Evolutionary conservation across 2,113 vertebrate species (phyloP), one percentile per base, ranked within the genome.

Genomic region (Semnopithecus entellus): DNA sequence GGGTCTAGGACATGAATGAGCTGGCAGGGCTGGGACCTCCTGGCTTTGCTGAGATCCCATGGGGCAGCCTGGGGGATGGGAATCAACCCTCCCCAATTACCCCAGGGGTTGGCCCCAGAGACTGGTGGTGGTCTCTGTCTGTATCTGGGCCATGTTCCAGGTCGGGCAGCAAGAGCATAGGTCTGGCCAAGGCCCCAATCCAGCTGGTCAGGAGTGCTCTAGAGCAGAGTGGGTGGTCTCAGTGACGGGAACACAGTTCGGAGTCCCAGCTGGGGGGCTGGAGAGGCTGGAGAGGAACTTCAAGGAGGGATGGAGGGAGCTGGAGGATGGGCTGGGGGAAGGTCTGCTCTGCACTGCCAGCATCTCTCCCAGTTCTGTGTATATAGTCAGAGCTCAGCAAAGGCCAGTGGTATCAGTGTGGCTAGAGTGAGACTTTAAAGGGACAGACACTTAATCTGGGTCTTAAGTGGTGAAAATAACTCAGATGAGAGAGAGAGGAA

Each of bases 151-250:
- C 8, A 6, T 18, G 5, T 25, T 78, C 55, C 13, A 61, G 20
- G 3, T 4, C 4, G 0, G 57, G 8, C 11, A 72, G 2, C 30
- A 61, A 40, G 23, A 68, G 3, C n/a, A 11, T 0, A 2, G 18
- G 55, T 22, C 45, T 48, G 52, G 45, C 61, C 7, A 11, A 8
- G 52, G 48, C 23, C 32, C 48, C 13, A 0, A 0, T 64, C 18
- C 0, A 2, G 0, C 73, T 92, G 38, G n/a, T 72, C 6, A 22
- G 18, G 38, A 72, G 38, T 70, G 25, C 13, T 50, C 48, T 68
- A 8, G 16, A 59, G 88, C 35, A 84, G 22, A 40, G 23, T 3
- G 27, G 17, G 38, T 30, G 23, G 8, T 30, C 40, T 85, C 10
- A 23, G 76, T 35, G 48, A 6, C 2, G 5, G 30, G 38, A 64